Conservation (phyloP, 2,113 vertebrate species). For the Pogonocichla stellata region DNA sequence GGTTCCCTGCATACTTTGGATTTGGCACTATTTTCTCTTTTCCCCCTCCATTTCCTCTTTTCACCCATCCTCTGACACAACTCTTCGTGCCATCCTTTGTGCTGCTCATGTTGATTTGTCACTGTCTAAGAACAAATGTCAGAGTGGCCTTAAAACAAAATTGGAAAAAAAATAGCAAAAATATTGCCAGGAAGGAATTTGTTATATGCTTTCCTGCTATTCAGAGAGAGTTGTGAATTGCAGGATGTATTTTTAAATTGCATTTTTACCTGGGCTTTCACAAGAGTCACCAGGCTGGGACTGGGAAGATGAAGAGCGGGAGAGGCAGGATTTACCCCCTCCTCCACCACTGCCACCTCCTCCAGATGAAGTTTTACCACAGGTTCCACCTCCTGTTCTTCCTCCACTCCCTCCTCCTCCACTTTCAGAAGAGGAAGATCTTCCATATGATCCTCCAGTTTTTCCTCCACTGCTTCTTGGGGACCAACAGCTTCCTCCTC, state of each 20-base stretch:
- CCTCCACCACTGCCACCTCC: slow-evolving; percentile 5
- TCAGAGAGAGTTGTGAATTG: not conserved
- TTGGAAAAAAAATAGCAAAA: not conserved
- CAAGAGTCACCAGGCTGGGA: not conserved
- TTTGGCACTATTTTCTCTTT: not conserved
- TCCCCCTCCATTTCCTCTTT: not conserved
- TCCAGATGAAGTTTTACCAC: slow-evolving; percentile 25
- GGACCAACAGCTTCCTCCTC: slow-evolving; percentile 33
- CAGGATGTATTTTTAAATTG: not conserved
- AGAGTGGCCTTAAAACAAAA: not conserved
- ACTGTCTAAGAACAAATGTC: not conserved
- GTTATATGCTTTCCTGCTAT: not conserved
- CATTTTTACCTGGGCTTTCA: slow-evolving; percentile 41
- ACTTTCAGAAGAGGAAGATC: not conserved
- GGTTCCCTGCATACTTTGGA: not conserved
- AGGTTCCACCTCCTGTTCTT: not conserved
- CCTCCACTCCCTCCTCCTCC: slow-evolving; percentile 1
- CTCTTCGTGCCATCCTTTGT: not conserved
- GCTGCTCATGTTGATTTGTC: not conserved
- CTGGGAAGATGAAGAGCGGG: slow-evolving; percentile 21
- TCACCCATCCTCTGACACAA: not conserved
- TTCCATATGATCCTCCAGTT: not conserved
- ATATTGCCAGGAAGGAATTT: not conserved
- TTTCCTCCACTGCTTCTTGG: slow-evolving; percentile 12
- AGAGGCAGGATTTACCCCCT: slow-evolving; percentile 21